A percentile compares a stretch with the other conserved stretches of the same genome.
Evolutionary conservation across 2,888 invertebrate species (phyloP).

Genomic region (Agrypnus murinus): DNA sequence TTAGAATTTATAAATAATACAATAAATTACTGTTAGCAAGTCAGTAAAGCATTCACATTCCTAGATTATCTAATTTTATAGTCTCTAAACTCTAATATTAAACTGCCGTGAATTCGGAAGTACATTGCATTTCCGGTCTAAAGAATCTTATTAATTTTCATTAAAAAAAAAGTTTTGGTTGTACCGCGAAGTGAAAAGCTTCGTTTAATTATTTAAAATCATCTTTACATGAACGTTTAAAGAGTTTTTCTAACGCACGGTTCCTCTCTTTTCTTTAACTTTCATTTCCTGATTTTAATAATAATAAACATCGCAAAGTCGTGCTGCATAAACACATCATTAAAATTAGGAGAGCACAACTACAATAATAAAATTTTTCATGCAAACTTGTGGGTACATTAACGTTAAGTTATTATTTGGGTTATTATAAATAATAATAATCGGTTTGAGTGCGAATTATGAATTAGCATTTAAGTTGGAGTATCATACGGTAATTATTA

Average conservation of each 20-base stretch:
- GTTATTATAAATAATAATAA: not conserved
- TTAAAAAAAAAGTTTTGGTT: slow-evolving; percentile 9
- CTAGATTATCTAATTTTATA: too few species aligned
- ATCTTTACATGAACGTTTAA: slow-evolving; percentile 31
- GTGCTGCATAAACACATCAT: not conserved
- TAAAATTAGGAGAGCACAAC: slow-evolving; percentile 3
- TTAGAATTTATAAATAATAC: too few species aligned
- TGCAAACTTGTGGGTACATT: not conserved
- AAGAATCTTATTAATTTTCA: slow-evolving; percentile 3
- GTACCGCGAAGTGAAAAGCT: slow-evolving; percentile 22
- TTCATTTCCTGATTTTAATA: slow-evolving; percentile 28
- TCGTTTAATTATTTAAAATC: slow-evolving; percentile 8
- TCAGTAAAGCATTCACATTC: too few species aligned
- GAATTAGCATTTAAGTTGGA: too few species aligned
- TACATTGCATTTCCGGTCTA: slow-evolving; percentile 23
- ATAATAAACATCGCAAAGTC: not conserved
- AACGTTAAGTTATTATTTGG: not conserved
- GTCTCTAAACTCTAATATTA: too few species aligned
- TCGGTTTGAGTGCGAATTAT: too few species aligned
- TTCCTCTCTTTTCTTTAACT: slow-evolving; percentile 20
- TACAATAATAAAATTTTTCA: not conserved
- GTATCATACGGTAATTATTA: too few species aligned
- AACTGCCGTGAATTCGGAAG: slow-evolving; percentile 8
- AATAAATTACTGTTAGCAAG: too few species aligned
- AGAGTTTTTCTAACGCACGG: not conserved